These are phyloP conservation scores for Psittacula derbiana DNA, from an alignment of 2,797 vertebrate genomes.

Conservation along the genomic window DNA sequence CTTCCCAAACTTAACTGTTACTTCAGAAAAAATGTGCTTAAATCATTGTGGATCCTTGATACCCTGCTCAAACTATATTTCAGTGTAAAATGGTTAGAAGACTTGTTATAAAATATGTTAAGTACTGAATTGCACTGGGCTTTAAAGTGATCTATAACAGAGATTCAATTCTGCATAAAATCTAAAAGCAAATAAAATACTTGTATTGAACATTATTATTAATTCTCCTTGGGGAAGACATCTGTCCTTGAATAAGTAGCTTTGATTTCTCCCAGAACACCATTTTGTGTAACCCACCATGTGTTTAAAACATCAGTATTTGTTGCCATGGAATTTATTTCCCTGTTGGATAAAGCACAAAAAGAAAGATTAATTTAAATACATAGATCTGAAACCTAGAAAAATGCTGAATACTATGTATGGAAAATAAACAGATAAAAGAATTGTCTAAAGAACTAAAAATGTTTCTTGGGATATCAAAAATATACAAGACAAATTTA, in stretches of 20 bases:
- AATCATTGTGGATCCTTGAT: background rate
- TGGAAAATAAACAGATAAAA: background rate
- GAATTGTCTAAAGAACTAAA: background rate
- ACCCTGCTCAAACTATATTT: background rate
- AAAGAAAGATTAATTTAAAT: background rate
- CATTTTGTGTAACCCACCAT: background rate
- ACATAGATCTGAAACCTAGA: background rate
- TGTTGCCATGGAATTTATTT: background rate
- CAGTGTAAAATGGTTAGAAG: background rate
- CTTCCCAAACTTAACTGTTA: background rate
- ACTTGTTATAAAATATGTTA: background rate
- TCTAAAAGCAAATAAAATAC: background rate
- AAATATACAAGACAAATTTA: fast-evolving
- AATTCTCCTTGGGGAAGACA: background rate
- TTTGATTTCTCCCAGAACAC: background rate
- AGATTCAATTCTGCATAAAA: background rate
- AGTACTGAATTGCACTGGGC: background rate
- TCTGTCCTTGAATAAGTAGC: background rate
- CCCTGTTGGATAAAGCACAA: background rate
- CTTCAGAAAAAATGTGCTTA: background rate
- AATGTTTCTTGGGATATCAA: background rate
- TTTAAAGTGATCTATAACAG: background rate
- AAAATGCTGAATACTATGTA: background rate
- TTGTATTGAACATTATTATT: background rate
- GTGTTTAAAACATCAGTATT: background rate